Percentiles rank a stretch among this genome's conserved stretches.
Conservation (phyloP, 2,113 vertebrate species). For the Callocephalon fimbriatum region DNA sequence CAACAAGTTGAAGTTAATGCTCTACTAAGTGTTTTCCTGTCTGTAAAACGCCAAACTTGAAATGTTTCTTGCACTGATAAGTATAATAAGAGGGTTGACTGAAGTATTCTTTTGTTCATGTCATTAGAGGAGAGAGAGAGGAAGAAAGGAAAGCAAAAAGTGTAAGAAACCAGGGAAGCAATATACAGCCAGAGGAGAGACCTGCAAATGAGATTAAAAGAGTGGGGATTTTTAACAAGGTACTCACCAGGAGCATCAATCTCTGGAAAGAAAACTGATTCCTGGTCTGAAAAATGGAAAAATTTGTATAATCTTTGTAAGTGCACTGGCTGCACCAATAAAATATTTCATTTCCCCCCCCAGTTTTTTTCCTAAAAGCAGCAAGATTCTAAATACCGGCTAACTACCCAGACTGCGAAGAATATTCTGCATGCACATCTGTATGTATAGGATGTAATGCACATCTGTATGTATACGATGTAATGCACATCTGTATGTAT, state of each 20-base stretch:
- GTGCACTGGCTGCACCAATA: not conserved
- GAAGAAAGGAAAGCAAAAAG: not conserved
- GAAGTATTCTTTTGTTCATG: not conserved
- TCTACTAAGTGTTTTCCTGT: not conserved
- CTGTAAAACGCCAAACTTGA: not conserved
- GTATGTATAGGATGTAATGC: too few species aligned
- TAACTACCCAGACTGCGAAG: not conserved
- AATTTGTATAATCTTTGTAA: not conserved
- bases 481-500: not conserved
- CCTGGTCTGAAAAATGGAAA: not conserved
- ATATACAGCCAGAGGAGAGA: not conserved
- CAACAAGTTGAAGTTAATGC: not conserved
- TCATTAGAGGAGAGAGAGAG: not conserved
- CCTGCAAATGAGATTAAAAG: not conserved
- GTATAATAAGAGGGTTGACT: not conserved
- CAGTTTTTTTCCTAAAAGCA: not conserved
- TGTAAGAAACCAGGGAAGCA: not conserved
- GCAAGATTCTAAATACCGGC: not conserved
- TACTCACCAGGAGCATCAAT: not conserved
- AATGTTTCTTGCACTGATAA: not conserved
- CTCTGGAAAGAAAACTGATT: not conserved
- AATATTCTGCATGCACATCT: not conserved
- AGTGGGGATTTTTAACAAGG: accelerated
- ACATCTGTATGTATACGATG: too few species aligned
- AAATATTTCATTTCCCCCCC: not conserved